Percentiles rank a stretch among this genome's conserved stretches.
phyloP scores from a whole-genome alignment of 1,140 invertebrate genomes.

The Pseudomyrmex sp. region DNA sequence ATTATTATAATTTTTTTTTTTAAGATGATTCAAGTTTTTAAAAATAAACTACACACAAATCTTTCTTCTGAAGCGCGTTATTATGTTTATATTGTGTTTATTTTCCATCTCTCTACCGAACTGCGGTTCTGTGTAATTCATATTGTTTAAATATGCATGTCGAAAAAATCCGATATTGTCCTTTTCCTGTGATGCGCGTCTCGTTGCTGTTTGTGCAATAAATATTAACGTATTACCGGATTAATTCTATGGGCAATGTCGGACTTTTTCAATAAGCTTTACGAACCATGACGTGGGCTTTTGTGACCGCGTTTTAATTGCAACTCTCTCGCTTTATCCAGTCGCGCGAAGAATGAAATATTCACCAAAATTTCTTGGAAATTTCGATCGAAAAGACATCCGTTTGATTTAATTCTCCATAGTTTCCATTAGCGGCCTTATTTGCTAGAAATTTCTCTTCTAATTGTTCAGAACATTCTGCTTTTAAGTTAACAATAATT shows the following conservation, averaged over 20 bases:
- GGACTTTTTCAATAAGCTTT: conserved; percentile 32
- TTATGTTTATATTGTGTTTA: no score
- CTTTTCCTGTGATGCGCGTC: background rate
- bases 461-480: conserved; percentile 2
- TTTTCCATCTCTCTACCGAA: background rate
- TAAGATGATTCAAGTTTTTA: no score
- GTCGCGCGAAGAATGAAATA: background rate
- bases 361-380: background rate
- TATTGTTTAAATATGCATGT: background rate
- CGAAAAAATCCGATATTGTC: conserved; percentile 20
- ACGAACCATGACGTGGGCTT: conserved; percentile 1
- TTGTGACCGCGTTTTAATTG: conserved; percentile 16
- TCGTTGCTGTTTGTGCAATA: conserved; percentile 24
- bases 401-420: background rate
- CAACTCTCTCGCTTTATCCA: conserved; percentile 6
- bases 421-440: conserved; percentile 2
- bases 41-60: no score
- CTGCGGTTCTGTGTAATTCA: conserved; percentile 7
- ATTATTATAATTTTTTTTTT: no score
- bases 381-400: no score
- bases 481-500: conserved; percentile 55
- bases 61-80: no score
- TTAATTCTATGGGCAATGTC: background rate
- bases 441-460: conserved; percentile 25
- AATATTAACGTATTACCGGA: conserved; percentile 28